phyloP scores from a whole-genome alignment of 2,113 vertebrate species.

The Bufo gargarizans region DNA sequence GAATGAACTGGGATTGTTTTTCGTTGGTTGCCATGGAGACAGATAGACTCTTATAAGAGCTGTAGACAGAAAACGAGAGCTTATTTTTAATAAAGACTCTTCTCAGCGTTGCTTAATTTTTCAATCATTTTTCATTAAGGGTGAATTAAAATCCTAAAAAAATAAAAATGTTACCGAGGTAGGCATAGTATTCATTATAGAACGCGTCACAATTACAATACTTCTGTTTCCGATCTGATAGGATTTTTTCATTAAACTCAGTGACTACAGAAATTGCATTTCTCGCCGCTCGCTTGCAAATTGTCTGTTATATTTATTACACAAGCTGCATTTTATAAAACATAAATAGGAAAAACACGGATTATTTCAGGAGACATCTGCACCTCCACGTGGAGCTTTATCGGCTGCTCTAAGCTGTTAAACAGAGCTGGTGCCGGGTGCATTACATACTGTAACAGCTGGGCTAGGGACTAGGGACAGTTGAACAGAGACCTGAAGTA shows the following conservation, averaged over 20 bases:
- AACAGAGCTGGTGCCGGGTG: slow-evolving; percentile 29
- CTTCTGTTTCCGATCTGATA: too few relatives aligned
- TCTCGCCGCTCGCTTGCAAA: neutral
- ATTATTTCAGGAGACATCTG: slow-evolving; percentile 1
- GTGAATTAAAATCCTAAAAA: too few relatives aligned
- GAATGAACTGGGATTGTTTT: too few relatives aligned
- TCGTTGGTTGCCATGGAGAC: too few relatives aligned
- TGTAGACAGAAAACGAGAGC: too few relatives aligned
- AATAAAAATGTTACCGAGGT: too few relatives aligned
- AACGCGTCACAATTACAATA: too few relatives aligned
- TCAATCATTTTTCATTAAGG: too few relatives aligned
- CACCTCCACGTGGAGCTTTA: neutral
- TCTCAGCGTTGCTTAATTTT: too few relatives aligned
- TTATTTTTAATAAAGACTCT: too few relatives aligned
- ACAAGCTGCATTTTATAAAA: neutral
- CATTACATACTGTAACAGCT: slow-evolving; percentile 47
- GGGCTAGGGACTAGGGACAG: slow-evolving; percentile 17
- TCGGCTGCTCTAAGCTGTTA: slow-evolving; percentile 15
- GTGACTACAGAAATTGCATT: neutral
- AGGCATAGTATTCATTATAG: too few relatives aligned
- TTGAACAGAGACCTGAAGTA: slow-evolving; percentile 22
- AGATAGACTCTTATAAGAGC: too few relatives aligned
- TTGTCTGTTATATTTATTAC: neutral
- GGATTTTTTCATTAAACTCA: neutral
- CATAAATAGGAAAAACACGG: neutral